Evolutionary conservation across 1,140 invertebrate species (phyloP), one percentile per base, ranked within the genome.

Genomic region (Lepidotrigona ventralis): DNA sequence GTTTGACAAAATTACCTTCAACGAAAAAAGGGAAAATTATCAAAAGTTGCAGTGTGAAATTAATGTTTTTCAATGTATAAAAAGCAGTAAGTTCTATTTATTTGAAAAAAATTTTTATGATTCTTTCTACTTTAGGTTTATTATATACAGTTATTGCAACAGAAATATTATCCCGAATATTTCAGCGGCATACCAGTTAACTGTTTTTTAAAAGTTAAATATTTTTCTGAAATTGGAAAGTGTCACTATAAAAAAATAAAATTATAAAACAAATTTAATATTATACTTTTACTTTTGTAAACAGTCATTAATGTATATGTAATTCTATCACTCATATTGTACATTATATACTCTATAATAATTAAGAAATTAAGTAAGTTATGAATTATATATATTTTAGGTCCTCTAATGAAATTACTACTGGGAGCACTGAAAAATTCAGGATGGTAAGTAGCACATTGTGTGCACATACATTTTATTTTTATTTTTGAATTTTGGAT

Each of bases 401-500:
- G 96, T 95, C 96, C 97, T n/a, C 91, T 98, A 56, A 96, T 98
- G 0, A 97, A 98, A 93, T 90, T 98, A 26, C 97, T 99, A 97
- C 95, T 98, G 93, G 95, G 95, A 81, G 98, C 98, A n/a, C 92
- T 99, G 46, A 97, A 97, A 90, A 96, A 95, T 86, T 96, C 97
- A 86, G 98, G 98, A 90, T 99, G 97, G 97, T 97, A 94, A 94
- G 95, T 95, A 90, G 69, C 11, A 68, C 14, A 63, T 76, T 63
- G 33, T 66, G 75, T 66, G 1, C 29, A 4, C 8, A 4, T 56
- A 56, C 83, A 75, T 80, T 78, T 77, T 77, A 66, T 66, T 39
- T 58, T 83, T 63, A 83, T 23, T 88, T 66, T 82, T 66, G 19
- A 58, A 58, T 2, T 60, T 23, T 2, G 23, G 21, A 23, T 21